These are phyloP conservation scores for Monarcha castaneiventris DNA, from an alignment of 2,113 vertebrate genomes.

Conservation along the genomic window DNA sequence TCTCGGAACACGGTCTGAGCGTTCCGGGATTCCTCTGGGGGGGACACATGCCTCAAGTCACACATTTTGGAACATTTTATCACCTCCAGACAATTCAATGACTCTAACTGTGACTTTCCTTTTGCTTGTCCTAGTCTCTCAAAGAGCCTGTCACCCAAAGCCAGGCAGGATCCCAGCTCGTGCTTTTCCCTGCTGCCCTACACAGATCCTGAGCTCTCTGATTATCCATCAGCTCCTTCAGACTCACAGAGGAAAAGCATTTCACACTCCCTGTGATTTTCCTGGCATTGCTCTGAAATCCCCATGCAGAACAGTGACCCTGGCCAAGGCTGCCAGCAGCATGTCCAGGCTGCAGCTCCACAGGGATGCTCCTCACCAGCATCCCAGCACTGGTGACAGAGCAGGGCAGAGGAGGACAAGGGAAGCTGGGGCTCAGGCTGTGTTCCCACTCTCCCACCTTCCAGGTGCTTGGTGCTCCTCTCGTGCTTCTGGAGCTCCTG, in stretches of 20 bases:
- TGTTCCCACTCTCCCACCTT: constrained; percentile 72
- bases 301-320: accelerated
- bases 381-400: neutral
- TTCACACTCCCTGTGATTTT: neutral
- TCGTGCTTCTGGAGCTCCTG: constrained; percentile 80
- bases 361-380: neutral
- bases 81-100: accelerated
- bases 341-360: accelerated
- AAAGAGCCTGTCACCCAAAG: neutral
- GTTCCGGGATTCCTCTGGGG: constrained; percentile 81
- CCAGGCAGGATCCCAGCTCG: neutral
- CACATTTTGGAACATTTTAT: accelerated
- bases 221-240: neutral
- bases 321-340: neutral
- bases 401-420: neutral
- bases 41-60: neutral
- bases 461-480: constrained; percentile 74
- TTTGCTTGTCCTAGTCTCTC: neutral
- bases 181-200: neutral
- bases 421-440: accelerated
- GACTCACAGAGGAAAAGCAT: neutral
- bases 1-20: constrained; percentile 88
- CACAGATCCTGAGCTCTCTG: neutral
- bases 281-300: neutral
- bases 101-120: neutral